These are phyloP conservation scores for Scytalopus superciliaris DNA, from an alignment of 2,113 vertebrate species.

Conservation along the genomic window DNA sequence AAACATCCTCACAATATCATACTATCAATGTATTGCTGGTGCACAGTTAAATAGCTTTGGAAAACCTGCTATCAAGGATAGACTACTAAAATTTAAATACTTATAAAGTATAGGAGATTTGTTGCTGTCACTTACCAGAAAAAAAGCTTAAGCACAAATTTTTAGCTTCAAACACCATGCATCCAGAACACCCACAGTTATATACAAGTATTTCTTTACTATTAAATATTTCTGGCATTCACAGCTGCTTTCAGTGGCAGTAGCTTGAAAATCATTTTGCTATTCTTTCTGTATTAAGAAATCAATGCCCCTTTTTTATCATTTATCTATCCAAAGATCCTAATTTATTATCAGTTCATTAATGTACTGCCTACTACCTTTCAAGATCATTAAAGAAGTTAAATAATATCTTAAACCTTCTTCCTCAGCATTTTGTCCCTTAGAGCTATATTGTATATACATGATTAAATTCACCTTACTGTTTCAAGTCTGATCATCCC, in stretches of 20 bases:
- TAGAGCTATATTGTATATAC: background rate
- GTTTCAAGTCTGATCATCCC: slow-evolving; percentile 26
- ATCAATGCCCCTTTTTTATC: slow-evolving; percentile 57
- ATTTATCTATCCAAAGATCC: slow-evolving; percentile 50
- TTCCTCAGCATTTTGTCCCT: slow-evolving; percentile 54
- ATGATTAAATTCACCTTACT: slow-evolving; percentile 56
- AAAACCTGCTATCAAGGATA: background rate
- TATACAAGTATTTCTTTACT: background rate
- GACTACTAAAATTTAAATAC: background rate
- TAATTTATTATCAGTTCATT: slow-evolving; percentile 66
- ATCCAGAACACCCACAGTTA: background rate
- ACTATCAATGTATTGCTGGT: background rate
- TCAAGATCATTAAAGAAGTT: slow-evolving; percentile 64
- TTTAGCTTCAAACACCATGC: background rate
- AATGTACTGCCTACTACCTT: slow-evolving; percentile 63
- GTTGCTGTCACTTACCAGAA: background rate
- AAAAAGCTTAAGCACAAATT: background rate
- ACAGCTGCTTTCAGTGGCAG: background rate
- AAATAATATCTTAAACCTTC: slow-evolving; percentile 60
- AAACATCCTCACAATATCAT: background rate
- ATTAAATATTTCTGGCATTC: slow-evolving; percentile 17
- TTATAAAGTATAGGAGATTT: background rate
- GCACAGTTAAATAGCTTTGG: background rate
- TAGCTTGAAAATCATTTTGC: slow-evolving; percentile 40
- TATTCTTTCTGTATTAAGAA: slow-evolving; percentile 62